Conservation (phyloP, 2,888 invertebrate genomes). For the Trisateles emortualis region DNA sequence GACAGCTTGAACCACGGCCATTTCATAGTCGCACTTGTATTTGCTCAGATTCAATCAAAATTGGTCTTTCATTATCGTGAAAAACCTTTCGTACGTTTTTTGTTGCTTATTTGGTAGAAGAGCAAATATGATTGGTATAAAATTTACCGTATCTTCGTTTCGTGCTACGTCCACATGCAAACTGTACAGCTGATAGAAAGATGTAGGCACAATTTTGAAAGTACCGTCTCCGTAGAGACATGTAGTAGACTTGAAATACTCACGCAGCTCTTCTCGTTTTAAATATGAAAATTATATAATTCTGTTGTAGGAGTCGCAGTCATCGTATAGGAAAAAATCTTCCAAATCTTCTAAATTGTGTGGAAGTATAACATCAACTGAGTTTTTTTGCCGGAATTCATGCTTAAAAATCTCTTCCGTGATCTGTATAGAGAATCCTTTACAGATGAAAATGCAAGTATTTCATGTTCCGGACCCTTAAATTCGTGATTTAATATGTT, state of each 20-base stretch:
- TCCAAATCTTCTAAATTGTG: neutral
- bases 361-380: neutral
- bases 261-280: neutral
- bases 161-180: conserved; percentile 15
- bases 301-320: neutral
- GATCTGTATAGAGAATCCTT: conserved; percentile 1
- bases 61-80: conserved; percentile 8
- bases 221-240: conserved; percentile 2
- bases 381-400: neutral
- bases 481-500: conserved; percentile 5
- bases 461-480: conserved; percentile 9
- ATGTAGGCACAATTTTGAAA: conserved; percentile 11
- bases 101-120: conserved; percentile 9
- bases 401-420: neutral
- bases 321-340: conserved; percentile 3
- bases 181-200: conserved; percentile 7
- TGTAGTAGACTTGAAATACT: neutral
- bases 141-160: conserved; percentile 10
- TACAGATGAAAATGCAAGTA: neutral
- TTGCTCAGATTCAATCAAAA: conserved; percentile 3
- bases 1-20: neutral
- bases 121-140: conserved; percentile 16
- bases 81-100: neutral
- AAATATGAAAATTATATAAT: conserved; percentile 1
- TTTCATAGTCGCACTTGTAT: conserved; percentile 12